Percentiles rank a stretch among this genome's conserved stretches.
These are phyloP conservation scores for Hyalella azteca DNA, from an alignment of 2,888 invertebrate genomes.

Conservation along the genomic window DNA sequence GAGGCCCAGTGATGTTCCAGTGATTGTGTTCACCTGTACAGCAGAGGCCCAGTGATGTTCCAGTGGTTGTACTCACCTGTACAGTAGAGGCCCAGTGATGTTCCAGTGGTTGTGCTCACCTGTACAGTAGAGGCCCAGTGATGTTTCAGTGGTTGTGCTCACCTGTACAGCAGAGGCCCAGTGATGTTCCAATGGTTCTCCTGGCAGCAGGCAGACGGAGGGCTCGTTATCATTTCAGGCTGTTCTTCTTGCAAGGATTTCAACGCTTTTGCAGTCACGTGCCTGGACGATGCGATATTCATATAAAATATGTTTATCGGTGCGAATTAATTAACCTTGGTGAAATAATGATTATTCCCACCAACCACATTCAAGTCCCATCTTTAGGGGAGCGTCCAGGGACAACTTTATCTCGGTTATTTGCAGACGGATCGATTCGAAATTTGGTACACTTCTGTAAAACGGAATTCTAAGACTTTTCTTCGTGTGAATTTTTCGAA, in stretches of 20 bases:
- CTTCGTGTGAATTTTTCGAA: too few species aligned
- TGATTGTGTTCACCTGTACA: slow-evolving; percentile 69
- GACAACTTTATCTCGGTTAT: too few species aligned
- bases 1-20: background rate
- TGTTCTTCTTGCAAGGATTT: slow-evolving; percentile 83
- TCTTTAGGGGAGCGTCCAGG: too few species aligned
- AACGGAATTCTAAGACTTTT: too few species aligned
- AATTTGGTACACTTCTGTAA: too few species aligned
- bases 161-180: slow-evolving; percentile 77
- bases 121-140: too few species aligned
- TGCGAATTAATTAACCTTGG: too few species aligned
- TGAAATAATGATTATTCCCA: too few species aligned
- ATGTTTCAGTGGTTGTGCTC: slow-evolving; percentile 50
- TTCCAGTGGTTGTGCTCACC: slow-evolving; percentile 86
- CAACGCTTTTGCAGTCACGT: slow-evolving; percentile 86
- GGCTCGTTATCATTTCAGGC: slow-evolving; percentile 72
- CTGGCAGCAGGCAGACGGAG: slow-evolving; percentile 82
- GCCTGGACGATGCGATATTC: too few species aligned
- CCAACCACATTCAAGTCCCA: too few species aligned
- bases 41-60: slow-evolving; percentile 84
- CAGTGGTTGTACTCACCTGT: slow-evolving; percentile 82
- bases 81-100: slow-evolving; percentile 83
- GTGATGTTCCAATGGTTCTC: slow-evolving; percentile 90
- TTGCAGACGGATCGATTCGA: too few species aligned
- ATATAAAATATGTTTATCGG: too few species aligned